Percentiles rank a stretch among this genome's conserved stretches.
These are phyloP conservation scores for Muscina levida DNA, from an alignment of 2,888 invertebrate genomes.

Conservation along the genomic window DNA sequence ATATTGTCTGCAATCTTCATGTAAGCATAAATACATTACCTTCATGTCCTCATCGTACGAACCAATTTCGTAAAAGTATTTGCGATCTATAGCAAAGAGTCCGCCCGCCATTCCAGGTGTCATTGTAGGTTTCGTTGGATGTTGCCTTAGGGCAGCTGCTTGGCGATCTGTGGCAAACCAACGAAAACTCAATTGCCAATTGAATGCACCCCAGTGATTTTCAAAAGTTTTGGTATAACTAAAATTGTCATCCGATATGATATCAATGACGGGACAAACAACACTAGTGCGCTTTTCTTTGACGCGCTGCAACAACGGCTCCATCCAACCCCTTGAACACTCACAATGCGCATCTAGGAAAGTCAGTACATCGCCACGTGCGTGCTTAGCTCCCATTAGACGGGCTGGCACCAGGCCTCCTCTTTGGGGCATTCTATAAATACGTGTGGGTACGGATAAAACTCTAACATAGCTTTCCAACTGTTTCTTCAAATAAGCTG, in stretches of 20 bases:
- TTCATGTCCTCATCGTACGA: slow-evolving; percentile 95
- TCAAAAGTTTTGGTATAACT: slow-evolving; percentile 95
- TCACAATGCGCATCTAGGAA: slow-evolving; percentile 99
- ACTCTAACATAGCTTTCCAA: slow-evolving; percentile 85
- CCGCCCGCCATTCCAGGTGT: slow-evolving; percentile 97
- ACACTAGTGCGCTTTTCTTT: slow-evolving; percentile 76
- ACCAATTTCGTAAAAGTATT: slow-evolving; percentile 93
- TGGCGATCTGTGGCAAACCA: slow-evolving; percentile 75
- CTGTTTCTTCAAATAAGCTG: slow-evolving; percentile 83
- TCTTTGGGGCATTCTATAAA: slow-evolving; percentile 85
- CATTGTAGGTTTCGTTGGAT: slow-evolving; percentile 86
- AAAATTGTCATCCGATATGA: slow-evolving; percentile 97
- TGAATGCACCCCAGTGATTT: slow-evolving; percentile 98
- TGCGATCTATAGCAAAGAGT: slow-evolving; percentile 89
- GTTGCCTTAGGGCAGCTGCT: slow-evolving; percentile 75
- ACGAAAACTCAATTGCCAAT: slow-evolving; percentile 95
- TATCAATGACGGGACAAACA: slow-evolving; percentile 90
- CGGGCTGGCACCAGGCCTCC: slow-evolving; percentile 91
- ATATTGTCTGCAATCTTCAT: neutral
- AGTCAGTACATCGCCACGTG: slow-evolving; percentile 89
- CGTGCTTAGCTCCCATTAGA: slow-evolving; percentile 87
- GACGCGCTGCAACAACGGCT: slow-evolving; percentile 85
- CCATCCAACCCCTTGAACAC: slow-evolving; percentile 90
- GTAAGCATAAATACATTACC: slow-evolving; percentile 61
- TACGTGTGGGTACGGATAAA: slow-evolving; percentile 83